Percentiles rank a stretch among this genome's conserved stretches.
These are phyloP conservation scores for Drosophila meridiana DNA, from an alignment of 2,888 invertebrate genomes.

Conservation along the genomic window DNA sequence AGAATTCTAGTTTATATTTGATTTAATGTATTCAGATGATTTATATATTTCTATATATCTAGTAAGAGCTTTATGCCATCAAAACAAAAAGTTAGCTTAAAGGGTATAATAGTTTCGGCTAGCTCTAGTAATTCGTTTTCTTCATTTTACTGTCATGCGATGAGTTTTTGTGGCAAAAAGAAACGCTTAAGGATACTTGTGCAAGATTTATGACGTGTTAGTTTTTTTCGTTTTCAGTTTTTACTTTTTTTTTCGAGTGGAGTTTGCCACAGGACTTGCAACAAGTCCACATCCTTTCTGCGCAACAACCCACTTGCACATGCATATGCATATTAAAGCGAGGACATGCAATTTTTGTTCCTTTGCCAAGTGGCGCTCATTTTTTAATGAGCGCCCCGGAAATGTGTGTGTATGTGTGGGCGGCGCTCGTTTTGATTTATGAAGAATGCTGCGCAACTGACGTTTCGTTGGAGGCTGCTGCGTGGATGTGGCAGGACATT, in stretches of 20 bases:
- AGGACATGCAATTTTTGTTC: conserved; percentile 68
- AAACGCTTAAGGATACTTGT: conserved; percentile 75
- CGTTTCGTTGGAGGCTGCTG: conserved; percentile 40
- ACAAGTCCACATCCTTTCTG: conserved; percentile 25
- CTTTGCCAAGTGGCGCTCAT: conserved; percentile 75
- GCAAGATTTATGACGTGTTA: conserved; percentile 78
- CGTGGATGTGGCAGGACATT: conserved; percentile 21
- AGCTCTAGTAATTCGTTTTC: conserved; percentile 4
- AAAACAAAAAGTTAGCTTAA: not conserved
- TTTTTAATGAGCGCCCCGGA: conserved; percentile 76
- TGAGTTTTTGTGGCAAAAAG: conserved; percentile 50
- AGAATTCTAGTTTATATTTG: not conserved
- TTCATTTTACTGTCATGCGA: conserved; percentile 32
- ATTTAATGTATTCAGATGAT: not conserved
- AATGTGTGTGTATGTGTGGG: conserved; percentile 31
- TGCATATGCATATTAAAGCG: conserved; percentile 69
- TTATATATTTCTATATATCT: not conserved
- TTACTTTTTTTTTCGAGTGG: conserved; percentile 43
- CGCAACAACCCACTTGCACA: conserved; percentile 36
- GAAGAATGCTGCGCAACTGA: conserved; percentile 63
- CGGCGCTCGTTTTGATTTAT: conserved; percentile 71
- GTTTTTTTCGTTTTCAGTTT: conserved; percentile 44
- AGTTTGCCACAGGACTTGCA: conserved; percentile 55
- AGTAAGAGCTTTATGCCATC: not conserved
- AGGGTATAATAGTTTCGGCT: conserved; percentile 26